Conservation (phyloP, 1,140 invertebrate genomes). For the Holotrichia oblita region DNA sequence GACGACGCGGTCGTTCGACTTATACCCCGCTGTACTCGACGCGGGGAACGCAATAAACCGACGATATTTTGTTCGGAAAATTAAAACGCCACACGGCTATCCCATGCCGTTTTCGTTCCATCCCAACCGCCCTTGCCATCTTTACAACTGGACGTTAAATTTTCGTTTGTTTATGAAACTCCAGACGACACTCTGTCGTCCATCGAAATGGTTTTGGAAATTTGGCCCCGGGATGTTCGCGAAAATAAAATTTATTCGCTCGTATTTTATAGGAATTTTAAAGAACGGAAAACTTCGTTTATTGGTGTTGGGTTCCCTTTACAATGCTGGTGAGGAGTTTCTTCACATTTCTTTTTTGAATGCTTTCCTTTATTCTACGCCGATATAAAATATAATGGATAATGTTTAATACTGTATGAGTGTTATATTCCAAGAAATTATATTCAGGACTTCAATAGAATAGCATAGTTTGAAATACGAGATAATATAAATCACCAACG, state of each 20-base stretch:
- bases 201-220: not conserved
- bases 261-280: not conserved
- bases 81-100: constrained; percentile 10
- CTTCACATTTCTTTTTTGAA: not conserved
- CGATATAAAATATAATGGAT: no score
- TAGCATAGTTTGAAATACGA: no score
- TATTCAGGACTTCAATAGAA: no score
- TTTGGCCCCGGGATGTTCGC: not conserved
- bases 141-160: constrained; percentile 35
- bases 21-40: not conserved
- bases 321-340: not conserved
- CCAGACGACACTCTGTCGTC: constrained; percentile 15
- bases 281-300: not conserved
- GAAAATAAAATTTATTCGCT: constrained; percentile 15
- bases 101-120: not conserved
- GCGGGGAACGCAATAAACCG: constrained; percentile 26
- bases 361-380: not conserved
- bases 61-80: constrained; percentile 29
- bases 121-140: not conserved
- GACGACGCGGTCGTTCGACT: constrained; percentile 33
- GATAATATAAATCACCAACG: no score
- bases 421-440: no score
- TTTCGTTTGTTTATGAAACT: constrained; percentile 34
- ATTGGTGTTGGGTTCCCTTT: not conserved
- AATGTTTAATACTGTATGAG: no score